phyloP scores from a whole-genome alignment of 2,797 vertebrate species.

The Hydrophis major region DNA sequence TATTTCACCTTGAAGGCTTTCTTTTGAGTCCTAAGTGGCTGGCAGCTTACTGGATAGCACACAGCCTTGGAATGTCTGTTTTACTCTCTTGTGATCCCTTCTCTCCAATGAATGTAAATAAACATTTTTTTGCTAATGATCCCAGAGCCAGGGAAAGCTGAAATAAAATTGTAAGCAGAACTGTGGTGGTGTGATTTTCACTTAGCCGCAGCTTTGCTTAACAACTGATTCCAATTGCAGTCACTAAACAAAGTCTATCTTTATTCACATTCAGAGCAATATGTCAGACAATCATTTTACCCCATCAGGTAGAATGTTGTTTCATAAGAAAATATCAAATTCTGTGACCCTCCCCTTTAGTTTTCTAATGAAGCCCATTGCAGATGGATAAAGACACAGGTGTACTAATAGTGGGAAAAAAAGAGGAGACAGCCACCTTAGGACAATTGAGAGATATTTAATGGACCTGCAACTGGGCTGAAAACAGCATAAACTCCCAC shows the following conservation, averaged over 20 bases:
- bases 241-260: background rate
- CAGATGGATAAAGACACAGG: background rate
- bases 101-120: background rate
- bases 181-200: background rate
- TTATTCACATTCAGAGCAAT: background rate
- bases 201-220: background rate
- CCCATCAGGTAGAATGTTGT: background rate
- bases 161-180: background rate
- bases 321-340: background rate
- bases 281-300: background rate
- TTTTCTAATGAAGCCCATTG: background rate
- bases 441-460: background rate
- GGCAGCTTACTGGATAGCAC: background rate
- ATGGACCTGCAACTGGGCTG: background rate
- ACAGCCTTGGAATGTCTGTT: background rate
- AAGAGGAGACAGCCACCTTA: background rate
- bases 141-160: background rate
- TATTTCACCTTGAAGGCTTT: background rate
- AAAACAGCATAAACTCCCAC: background rate
- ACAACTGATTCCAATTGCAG: background rate
- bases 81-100: background rate
- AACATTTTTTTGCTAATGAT: background rate
- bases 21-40: background rate
- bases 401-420: background rate
- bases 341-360: background rate